Evolutionary conservation across 1,140 invertebrate species (phyloP), one percentile per base, ranked within the genome.

Genomic region (Pachypsylla venusta): DNA sequence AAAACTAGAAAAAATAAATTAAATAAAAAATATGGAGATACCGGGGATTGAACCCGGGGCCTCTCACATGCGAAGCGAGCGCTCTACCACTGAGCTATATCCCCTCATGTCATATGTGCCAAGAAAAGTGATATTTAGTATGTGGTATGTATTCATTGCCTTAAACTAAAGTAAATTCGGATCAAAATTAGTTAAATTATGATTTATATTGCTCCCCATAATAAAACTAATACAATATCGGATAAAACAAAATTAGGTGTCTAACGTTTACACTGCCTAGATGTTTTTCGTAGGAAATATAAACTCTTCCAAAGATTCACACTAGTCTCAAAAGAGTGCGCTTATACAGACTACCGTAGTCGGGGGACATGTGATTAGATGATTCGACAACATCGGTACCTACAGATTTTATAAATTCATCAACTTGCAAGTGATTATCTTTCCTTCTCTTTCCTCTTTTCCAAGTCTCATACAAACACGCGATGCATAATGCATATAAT

Each of bases 11-110:
- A 16, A 16, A 35, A 16, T 35, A 10, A 35, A 12, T 16, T 12
- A 35, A 35, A 35, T 35, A 35, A 35, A 12, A 10, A 10, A 12
- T 16, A 10, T 81, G 79, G 80, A 81, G 79, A 81, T 81, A 78
- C 80, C 79, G 80, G 80, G 84, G 82, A 85, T 87, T 80, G 85
- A 86, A 86, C 83, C 84, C 83, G 81, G 83, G 85, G 81, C 84
- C 84, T 87, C 84, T 85, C 84, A 85, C 85, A 88, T 88, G 85
- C 85, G 84, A 88, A 89, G 85, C 85, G 84, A 86, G 85, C 85
- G 84, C 85, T 87, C 85, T 88, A 87, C 86, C 85, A 81, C 79
- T 81, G 81, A 81, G 81, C n/a, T n/a, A n/a, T n/a, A n/a, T 79
- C 81, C 81, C 79, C 81, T 79, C 80, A n/a, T n/a, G n/a, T n/a